Base-by-base conservation (phyloP, 1,140 invertebrate species). In the Caenorhabditis inopinata region DNA sequence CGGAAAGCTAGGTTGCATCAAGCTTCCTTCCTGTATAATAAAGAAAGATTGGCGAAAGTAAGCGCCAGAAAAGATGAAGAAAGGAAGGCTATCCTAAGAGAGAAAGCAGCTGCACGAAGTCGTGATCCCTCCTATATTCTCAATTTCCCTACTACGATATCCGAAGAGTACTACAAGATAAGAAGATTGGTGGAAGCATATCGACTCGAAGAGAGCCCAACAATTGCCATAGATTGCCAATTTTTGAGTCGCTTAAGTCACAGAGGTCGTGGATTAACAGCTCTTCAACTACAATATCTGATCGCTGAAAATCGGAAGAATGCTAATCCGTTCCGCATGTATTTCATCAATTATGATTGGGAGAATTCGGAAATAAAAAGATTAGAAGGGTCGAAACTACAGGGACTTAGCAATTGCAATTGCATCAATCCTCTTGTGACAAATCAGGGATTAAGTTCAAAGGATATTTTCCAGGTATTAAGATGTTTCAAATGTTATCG, bases 161-260 rank as follows among this genome's bases (percentile, higher is more conserved):
- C 73, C 14, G 18, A 29, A 35, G 48, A 81, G 42, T 58, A 32
- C n/a, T 12, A 18, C n/a, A 11, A 35, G 14, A 2, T 21, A 4
- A 76, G 29, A 32, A 45, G 32, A 29, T 5, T 80, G 12, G 27
- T 38, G 14, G 47, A 47, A 42, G 80, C 77, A 18, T 42, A 49
- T 49, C 14, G 23, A 23, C 73, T 84, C 12, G 12, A 76, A 32
- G 79, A 84, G 47, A 27, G n/a, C 0, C 84, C 84, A 5, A 53
- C 45, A 14, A n/a, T 85, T 3, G 84, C 76, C 7, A 76, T 85
- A 27, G 84, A 85, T 46, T 85, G 84, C 51, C 84, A 84, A 21
- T 85, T 81, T 76, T 45, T 85, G 16, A 62, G 46, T 23, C 23
- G 84, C 11, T 23, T 85, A 5, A 76, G 84, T 16, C 45, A 51